Evolutionary conservation across 2,888 invertebrate genomes (phyloP).

Genomic region (Griposia aprilina): DNA sequence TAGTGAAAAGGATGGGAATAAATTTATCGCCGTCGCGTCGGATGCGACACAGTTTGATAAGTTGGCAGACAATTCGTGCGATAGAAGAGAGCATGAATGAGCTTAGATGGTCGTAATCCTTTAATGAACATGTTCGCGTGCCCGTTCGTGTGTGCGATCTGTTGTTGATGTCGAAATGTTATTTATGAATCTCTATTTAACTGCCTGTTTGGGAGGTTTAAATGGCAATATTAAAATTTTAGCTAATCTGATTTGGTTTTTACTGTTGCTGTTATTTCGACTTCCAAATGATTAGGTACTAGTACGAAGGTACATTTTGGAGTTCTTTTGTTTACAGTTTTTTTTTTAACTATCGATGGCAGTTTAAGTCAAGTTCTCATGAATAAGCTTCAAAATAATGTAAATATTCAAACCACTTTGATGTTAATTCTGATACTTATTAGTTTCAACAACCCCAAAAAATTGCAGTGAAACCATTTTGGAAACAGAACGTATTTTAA

Average conservation of each 20-base stretch:
- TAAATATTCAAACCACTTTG: neutral
- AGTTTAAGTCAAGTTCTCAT: neutral
- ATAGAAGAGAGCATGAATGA: slow-evolving; percentile 85
- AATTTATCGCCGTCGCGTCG: slow-evolving; percentile 88
- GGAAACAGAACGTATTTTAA: neutral
- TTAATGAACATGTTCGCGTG: slow-evolving; percentile 81
- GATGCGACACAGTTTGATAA: slow-evolving; percentile 81
- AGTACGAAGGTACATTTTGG: neutral
- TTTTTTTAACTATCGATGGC: neutral
- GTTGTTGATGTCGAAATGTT: slow-evolving; percentile 45
- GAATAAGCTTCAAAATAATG: no score
- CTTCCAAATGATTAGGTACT: neutral
- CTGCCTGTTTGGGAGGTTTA: neutral
- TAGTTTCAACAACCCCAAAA: neutral
- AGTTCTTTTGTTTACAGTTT: neutral
- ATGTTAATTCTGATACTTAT: neutral
- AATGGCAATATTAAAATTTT: slow-evolving; percentile 16
- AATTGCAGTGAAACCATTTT: neutral
- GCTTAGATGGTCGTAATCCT: slow-evolving; percentile 79
- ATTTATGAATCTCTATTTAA: slow-evolving; percentile 14
- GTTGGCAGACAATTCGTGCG: slow-evolving; percentile 81
- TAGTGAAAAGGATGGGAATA: slow-evolving; percentile 88
- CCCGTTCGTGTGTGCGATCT: slow-evolving; percentile 72
- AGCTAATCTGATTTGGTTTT: slow-evolving; percentile 9
- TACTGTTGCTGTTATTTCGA: neutral